Percentiles rank a stretch among this genome's conserved stretches.
Conservation (phyloP, 2,113 vertebrate genomes). For the Perca fluviatilis region DNA sequence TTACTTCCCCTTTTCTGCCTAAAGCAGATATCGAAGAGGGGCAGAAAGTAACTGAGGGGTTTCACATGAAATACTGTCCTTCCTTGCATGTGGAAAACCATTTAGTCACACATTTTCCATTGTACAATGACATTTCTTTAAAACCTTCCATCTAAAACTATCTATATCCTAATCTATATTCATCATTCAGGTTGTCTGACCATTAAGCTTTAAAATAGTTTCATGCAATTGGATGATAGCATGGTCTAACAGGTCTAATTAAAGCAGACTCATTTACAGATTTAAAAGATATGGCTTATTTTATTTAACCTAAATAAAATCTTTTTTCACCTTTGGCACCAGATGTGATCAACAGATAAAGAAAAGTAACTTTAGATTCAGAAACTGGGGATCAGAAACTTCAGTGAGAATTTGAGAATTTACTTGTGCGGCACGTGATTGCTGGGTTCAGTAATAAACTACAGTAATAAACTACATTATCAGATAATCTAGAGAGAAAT, state of each 20-base stretch:
- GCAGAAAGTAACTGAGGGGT: constrained; percentile 7
- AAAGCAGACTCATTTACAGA: neutral
- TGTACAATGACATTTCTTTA: neutral
- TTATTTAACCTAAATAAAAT: neutral
- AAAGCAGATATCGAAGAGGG: neutral
- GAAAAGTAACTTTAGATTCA: neutral
- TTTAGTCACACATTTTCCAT: constrained; percentile 37
- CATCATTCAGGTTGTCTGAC: neutral
- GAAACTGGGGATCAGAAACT: neutral
- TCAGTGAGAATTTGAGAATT: neutral
- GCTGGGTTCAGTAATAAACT: too few relatives aligned
- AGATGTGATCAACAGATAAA: neutral
- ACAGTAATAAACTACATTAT: too few relatives aligned
- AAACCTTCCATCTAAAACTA: too few relatives aligned
- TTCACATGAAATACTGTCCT: neutral
- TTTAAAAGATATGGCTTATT: neutral
- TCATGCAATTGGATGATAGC: rapidly evolving
- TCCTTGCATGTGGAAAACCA: constrained; percentile 11
- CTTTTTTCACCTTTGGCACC: too few relatives aligned
- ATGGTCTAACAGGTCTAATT: neutral
- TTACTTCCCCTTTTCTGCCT: neutral
- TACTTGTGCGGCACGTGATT: too few relatives aligned
- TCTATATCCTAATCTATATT: too few relatives aligned
- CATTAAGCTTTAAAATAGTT: neutral
- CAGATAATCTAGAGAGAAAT: too few relatives aligned